phyloP scores from a whole-genome alignment of 2,888 invertebrate species.

The Fragum fragum region DNA sequence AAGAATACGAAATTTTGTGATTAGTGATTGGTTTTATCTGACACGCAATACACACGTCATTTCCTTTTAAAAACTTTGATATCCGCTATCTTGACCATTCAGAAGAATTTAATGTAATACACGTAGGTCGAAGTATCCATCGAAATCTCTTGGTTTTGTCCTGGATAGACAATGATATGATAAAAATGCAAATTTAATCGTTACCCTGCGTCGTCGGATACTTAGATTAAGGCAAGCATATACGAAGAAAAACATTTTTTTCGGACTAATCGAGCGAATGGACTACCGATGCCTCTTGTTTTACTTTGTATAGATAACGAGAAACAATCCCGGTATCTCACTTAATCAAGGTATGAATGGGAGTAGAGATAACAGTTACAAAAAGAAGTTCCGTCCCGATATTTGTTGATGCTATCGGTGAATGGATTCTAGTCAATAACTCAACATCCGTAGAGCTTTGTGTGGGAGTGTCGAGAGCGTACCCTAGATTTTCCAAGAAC shows the following conservation, averaged over 20 bases:
- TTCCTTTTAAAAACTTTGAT: too few species aligned
- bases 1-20: too few species aligned
- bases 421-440: constrained; percentile 16
- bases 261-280: not conserved
- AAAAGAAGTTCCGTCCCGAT: constrained; percentile 24
- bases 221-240: too few species aligned
- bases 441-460: constrained; percentile 11
- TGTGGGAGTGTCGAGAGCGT: not conserved
- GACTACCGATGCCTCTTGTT: not conserved
- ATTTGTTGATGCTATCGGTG: constrained; percentile 24
- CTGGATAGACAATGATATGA: too few species aligned
- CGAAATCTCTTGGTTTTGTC: too few species aligned
- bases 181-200: too few species aligned
- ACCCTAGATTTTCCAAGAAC: not conserved
- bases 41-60: too few species aligned
- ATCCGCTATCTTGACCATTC: too few species aligned
- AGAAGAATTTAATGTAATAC: not conserved
- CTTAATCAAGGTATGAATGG: not conserved
- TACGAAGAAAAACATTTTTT: too few species aligned
- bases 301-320: not conserved
- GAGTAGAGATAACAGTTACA: too few species aligned
- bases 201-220: too few species aligned
- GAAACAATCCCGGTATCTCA: not conserved
- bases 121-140: not conserved
- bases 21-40: too few species aligned